Base-by-base conservation (phyloP, 2,888 invertebrate genomes). In the Adineta ricciae region DNA sequence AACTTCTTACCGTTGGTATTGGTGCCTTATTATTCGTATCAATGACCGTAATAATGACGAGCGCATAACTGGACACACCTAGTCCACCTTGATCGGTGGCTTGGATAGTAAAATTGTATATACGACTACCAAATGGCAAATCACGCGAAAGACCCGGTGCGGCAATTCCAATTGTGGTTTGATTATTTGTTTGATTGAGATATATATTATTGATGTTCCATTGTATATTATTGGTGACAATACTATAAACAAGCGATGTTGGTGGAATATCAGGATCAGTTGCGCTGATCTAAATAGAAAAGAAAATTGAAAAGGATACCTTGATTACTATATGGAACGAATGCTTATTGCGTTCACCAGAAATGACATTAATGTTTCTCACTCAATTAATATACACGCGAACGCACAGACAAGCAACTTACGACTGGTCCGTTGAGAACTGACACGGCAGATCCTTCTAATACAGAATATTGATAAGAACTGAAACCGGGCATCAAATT, bases 1-100 rank as follows among this genome's bases (percentile, higher is more conserved):
- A 19, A 27, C n/a, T 32, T 64, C 32, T 78, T 78, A 78, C 78
- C 78, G 78, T 78, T 41, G 78, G 78, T 41, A 78, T 83, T 0
- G 85, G 85, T n/a, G 54, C 83, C 36, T 85, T 83, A 72, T 85
- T 83, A 50, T 85, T 85, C n/a, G 49, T 73, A 72, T 85, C 84
- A 5, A 84, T 14, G 5, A 85, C 78, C 21, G 9, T 83, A 1
- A 85, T 56, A 41, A 4, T 46, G 5, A 85, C 73, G 32, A 73
- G 49, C 21, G 78, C 73, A 52, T 52, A 85, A 32, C 73, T 84
- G 8, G 85, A 83, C 9, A 85, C 54, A n/a, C 83, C 56, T 72
- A 38, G 27, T 21, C 54, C 84, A 7, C 54, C 73, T 73, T 82
- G 27, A 56, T 85, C 85, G 7, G 83, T 50, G 9, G 52, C 73